These are phyloP conservation scores for Corticium candelabrum DNA, from an alignment of 37 sponge, comb jelly and placozoan genomes.

Conservation along the genomic window DNA sequence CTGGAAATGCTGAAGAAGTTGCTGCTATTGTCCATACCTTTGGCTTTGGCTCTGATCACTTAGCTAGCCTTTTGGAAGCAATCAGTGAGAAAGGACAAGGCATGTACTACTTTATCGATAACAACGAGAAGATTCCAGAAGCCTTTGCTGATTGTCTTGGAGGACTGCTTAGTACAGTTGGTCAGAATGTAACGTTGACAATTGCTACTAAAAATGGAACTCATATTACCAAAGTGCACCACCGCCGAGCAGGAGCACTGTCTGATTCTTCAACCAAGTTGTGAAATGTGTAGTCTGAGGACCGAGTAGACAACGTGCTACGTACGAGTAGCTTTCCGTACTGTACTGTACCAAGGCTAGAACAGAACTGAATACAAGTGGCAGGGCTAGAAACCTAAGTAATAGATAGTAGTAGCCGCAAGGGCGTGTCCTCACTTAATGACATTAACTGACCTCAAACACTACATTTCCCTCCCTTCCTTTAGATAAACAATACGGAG, in stretches of 20 bases:
- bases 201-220: conserved; percentile 33
- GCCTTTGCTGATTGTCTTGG: conserved; percentile 93
- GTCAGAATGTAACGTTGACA: conserved; percentile 75
- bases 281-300: too few species aligned
- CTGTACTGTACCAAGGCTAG: too few species aligned
- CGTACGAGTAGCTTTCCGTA: too few species aligned
- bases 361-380: too few species aligned
- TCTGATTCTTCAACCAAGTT: neutral
- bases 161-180: conserved; percentile 81
- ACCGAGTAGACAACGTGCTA: too few species aligned
- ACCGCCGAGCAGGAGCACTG: neutral
- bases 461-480: too few species aligned
- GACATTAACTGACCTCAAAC: too few species aligned
- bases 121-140: conserved; percentile 45
- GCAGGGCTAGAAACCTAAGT: too few species aligned
- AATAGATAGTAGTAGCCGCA: too few species aligned
- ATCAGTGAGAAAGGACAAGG: conserved; percentile 9
- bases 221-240: conserved; percentile 39
- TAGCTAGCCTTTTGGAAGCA: conserved; percentile 8
- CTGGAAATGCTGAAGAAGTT: neutral
- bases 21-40: conserved; percentile 11
- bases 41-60: conserved; percentile 22
- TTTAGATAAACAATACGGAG: too few species aligned
- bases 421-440: too few species aligned
- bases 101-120: conserved; percentile 16